Conservation (phyloP, 1,140 invertebrate genomes). For the Drosophila hydei region DNA sequence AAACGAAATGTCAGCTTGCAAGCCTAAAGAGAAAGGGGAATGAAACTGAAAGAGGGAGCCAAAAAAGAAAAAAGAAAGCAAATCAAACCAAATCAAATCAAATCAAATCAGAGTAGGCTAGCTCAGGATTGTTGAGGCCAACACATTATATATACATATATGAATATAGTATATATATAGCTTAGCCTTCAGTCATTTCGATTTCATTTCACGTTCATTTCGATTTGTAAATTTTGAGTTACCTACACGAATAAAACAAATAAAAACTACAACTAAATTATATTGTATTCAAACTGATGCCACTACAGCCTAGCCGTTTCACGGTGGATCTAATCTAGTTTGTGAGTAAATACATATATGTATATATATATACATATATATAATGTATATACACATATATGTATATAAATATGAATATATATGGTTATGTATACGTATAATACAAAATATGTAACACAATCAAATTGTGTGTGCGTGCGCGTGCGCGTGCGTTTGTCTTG, state of each 20-base stretch:
- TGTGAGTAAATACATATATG: too few relatives aligned
- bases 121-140: not conserved
- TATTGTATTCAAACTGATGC: conserved; percentile 4
- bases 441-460: too few relatives aligned
- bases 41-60: not conserved
- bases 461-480: too few relatives aligned
- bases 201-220: conserved; percentile 42
- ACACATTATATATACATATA: not conserved
- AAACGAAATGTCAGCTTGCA: conserved; percentile 17
- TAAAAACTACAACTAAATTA: conserved; percentile 22
- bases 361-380: too few relatives aligned
- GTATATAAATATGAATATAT: too few relatives aligned
- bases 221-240: conserved; percentile 51
- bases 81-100: not conserved
- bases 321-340: not conserved
- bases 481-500: too few relatives aligned
- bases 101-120: conserved; percentile 17
- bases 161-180: not conserved
- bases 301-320: not conserved
- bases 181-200: conserved; percentile 32
- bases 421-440: too few relatives aligned
- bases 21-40: not conserved
- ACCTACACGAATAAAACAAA: conserved; percentile 23
- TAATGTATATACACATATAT: too few relatives aligned
- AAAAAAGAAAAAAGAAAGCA: not conserved